phyloP scores from a whole-genome alignment of 2,797 vertebrate genomes.

The Erpetoichthys calabaricus region DNA sequence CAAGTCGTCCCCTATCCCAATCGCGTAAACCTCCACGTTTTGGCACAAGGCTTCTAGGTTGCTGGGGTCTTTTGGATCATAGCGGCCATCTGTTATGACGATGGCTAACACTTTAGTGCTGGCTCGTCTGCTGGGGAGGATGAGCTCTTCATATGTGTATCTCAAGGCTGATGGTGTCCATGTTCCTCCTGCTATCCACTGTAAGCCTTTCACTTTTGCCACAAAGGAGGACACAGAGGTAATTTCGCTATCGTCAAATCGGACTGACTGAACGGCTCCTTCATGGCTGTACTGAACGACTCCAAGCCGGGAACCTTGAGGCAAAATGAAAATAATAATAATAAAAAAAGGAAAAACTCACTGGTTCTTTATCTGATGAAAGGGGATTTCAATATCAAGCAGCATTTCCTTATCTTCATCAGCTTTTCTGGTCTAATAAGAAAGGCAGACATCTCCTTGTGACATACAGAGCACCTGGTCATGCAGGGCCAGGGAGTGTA shows the following conservation, averaged over 20 bases:
- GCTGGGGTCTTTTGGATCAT: constrained; percentile 24
- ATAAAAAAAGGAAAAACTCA: too few relatives aligned
- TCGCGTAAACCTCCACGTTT: constrained; percentile 22
- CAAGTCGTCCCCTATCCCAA: constrained; percentile 19
- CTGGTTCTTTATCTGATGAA: too few relatives aligned
- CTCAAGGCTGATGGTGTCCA: constrained; percentile 18
- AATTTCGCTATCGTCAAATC: constrained; percentile 18
- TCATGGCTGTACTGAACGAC: constrained; percentile 26
- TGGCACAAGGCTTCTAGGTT: constrained; percentile 19
- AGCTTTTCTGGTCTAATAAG: too few relatives aligned
- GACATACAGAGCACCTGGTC: too few relatives aligned
- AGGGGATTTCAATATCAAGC: too few relatives aligned
- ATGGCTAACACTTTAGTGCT: constrained; percentile 21
- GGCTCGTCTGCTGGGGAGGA: constrained; percentile 15
- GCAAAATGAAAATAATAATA: constrained; percentile 1
- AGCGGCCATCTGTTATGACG: constrained; percentile 25
- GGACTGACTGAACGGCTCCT: constrained; percentile 20
- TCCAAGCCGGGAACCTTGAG: constrained; percentile 17
- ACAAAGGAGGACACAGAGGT: constrained; percentile 20
- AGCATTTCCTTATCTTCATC: too few relatives aligned
- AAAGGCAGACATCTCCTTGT: too few relatives aligned
- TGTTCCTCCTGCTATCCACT: constrained; percentile 18
- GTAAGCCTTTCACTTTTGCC: constrained; percentile 20
- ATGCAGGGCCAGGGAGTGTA: too few relatives aligned
- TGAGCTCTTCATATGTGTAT: constrained; percentile 19